Conservation (phyloP, 2,113 vertebrate genomes). For the Anoura caudifer region DNA sequence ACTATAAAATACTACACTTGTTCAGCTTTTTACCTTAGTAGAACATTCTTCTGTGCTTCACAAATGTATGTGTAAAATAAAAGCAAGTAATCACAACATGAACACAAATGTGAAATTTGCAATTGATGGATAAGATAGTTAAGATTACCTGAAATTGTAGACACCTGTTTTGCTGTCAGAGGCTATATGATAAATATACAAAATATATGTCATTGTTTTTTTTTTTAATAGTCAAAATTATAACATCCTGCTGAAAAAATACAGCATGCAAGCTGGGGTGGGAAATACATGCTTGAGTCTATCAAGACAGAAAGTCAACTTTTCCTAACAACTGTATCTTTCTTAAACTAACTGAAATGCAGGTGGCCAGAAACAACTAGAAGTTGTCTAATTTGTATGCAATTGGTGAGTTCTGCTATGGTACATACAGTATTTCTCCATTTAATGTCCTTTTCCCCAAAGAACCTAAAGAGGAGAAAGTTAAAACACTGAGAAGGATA, state of each 20-base stretch:
- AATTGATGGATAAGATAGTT: not conserved
- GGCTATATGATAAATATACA: not conserved
- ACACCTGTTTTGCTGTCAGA: not conserved
- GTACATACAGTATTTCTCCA: not conserved
- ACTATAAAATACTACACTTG: not conserved
- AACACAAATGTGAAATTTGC: not conserved
- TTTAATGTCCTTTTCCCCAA: slow-evolving; percentile 11
- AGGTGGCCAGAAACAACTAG: not conserved
- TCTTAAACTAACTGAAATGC: not conserved
- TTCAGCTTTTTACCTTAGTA: not conserved
- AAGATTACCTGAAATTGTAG: not conserved
- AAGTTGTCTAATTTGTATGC: not conserved
- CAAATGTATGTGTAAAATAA: not conserved
- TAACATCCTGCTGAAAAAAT: not conserved
- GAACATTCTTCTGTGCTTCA: not conserved
- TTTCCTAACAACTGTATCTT: not conserved
- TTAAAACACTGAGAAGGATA: slow-evolving; percentile 42
- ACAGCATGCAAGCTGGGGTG: not conserved
- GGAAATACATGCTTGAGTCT: not conserved
- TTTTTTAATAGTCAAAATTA: not conserved
- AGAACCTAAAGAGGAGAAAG: slow-evolving; percentile 18
- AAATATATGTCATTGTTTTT: not conserved
- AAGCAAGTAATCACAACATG: not conserved
- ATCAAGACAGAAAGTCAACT: not conserved
- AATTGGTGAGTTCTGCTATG: not conserved